Base-by-base conservation (phyloP, 2,797 vertebrate species). In the Phrynocephalus guinanensis region DNA sequence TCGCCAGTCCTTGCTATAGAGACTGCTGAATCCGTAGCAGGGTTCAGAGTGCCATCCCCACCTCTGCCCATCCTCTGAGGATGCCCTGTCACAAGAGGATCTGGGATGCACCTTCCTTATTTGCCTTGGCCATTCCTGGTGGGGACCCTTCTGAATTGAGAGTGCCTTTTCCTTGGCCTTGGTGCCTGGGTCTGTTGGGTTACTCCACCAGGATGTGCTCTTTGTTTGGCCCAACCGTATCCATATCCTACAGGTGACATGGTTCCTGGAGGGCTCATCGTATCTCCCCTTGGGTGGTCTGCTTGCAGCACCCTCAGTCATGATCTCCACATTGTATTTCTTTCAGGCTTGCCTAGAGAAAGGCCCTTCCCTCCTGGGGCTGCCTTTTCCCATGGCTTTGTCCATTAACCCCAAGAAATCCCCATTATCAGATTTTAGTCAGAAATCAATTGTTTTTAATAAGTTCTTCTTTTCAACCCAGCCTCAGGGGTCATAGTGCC, bases 121-220 rank as follows among this genome's bases (percentile, higher is more conserved):
- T 70, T 56, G 50, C 24, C 48, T 60, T 87, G 52, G 67, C 50
- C 78, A 28, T 48, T 68, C 26, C 50, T 82, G 60, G 60, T 76
- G 56, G 63, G 78, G 50, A 81, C 5, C 15, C 83, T 48, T 70
- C n/a, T 22, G 16, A 75, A 50, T 44, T 82, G 60, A 76, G 60
- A 82, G 83, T 60, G 71, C 83, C 83, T 85, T 88, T 76, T 16
- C 79, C 38, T 60, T 83, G 73, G 33, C 30, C 18, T 81, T 75
- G 48, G 16, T 76, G 79, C 87, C 78, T 82, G 63, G 26, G 60
- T 70, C 79, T 82, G 26, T 20, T 48, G 38, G 50, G 38, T 63
- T 71, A 33, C 48, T 76, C 26, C 33, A 15, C 73, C 73, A 71
- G 11, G 30, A 38, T 83, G 24, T 78, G 52, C 33, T 68, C 18